Conservation (phyloP, 2,888 invertebrate genomes). For the Serripes groenlandicus region DNA sequence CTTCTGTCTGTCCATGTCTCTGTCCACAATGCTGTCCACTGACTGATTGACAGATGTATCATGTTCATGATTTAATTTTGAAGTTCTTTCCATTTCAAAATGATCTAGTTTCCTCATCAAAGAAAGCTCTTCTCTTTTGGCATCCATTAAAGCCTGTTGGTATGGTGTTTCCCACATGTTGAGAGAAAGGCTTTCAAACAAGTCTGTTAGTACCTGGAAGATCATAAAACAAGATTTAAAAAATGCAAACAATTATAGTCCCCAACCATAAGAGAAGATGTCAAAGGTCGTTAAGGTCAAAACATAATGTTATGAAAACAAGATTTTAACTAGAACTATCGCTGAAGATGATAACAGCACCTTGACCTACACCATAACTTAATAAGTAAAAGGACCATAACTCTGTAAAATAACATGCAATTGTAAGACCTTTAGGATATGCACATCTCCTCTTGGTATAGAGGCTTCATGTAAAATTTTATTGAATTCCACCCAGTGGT, state of each 20-base stretch:
- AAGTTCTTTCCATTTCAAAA: background rate
- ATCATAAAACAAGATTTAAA: background rate
- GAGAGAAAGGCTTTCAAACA: conserved; percentile 88
- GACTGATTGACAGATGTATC: background rate
- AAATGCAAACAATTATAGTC: background rate
- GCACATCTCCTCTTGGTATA: no score
- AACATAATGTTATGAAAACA: no score
- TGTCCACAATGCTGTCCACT: background rate
- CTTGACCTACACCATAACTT: no score
- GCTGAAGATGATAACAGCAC: no score
- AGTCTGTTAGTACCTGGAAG: conserved; percentile 87
- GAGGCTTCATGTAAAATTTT: no score
- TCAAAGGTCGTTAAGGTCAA: no score
- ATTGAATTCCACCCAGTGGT: no score
- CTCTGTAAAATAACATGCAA: no score
- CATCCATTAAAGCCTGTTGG: conserved; percentile 77
- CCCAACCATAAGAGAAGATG: no score
- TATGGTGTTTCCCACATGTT: conserved; percentile 88
- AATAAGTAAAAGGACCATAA: no score
- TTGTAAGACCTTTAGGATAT: no score
- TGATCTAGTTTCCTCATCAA: conserved; percentile 74
- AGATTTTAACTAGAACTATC: no score
- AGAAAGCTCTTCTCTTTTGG: conserved; percentile 73
- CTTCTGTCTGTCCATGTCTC: background rate
- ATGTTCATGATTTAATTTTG: background rate